Evolutionary conservation across 2,888 invertebrate species (phyloP), one percentile per base, ranked within the genome.

Genomic region (Macrostomum cliftonense): DNA sequence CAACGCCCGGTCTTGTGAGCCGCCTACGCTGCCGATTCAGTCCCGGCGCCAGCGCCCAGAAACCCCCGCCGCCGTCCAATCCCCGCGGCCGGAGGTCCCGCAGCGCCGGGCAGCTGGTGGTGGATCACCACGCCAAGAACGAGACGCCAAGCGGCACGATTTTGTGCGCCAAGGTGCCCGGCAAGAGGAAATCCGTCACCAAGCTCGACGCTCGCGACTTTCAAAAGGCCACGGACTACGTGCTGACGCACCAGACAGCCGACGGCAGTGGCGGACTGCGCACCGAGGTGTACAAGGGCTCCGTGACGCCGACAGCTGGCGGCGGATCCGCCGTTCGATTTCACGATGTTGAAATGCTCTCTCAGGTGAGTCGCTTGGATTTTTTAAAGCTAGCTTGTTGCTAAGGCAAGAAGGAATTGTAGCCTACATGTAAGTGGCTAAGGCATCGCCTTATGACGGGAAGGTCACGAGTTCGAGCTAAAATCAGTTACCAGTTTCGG

Each of bases 321-420:
- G 95, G 95, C 0, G 95, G 97, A 0, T 84, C 89, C 0, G 88
- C 93, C 63, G 75, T 95, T 0, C 80, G 91, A 21, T 89, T 95
- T 65, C 82, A 84, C 58, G 93, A 93, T 68, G 82, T 95, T 1
- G 95, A 97, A 67, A 79, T 81, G 63, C 67, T 91, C 48, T 19
- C 16, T 40, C 40, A 17, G 40, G 28, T 28, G 28, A 28, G 28
- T 9, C 9, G 28, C n/a, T n/a, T n/a, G n/a, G n/a, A n/a, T n/a
- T n/a, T n/a, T n/a, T n/a, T n/a, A n/a, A n/a, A n/a, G n/a, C n/a
- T n/a, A n/a, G n/a, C n/a, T n/a, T n/a, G n/a, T n/a, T n/a, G n/a
- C n/a, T n/a, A n/a, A n/a, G n/a, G n/a, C n/a, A n/a, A n/a, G n/a
- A n/a, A n/a, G n/a, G n/a, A n/a, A n/a, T n/a, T n/a, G n/a, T n/a